Evolutionary conservation across 2,888 invertebrate genomes (phyloP).

Genomic region (Stramonita haemastoma): DNA sequence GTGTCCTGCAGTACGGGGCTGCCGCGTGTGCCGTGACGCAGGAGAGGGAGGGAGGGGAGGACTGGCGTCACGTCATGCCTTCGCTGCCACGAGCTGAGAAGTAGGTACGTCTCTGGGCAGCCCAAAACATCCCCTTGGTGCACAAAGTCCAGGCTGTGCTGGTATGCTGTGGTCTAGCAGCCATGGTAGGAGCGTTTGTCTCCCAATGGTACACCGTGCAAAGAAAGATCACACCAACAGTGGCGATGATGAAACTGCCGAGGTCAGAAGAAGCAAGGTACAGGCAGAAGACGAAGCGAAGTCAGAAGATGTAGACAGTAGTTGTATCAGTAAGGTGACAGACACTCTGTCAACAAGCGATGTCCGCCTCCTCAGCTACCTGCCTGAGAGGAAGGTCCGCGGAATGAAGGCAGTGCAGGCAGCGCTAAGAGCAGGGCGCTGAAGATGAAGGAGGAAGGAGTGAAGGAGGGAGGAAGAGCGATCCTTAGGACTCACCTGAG

Average conservation of each 20-base stretch:
- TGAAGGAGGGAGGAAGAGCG: not conserved
- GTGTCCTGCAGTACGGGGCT: not conserved
- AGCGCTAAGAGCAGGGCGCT: not conserved
- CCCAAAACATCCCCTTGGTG: not conserved
- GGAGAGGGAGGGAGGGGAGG: not conserved
- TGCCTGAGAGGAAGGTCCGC: no score
- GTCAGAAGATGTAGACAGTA: not conserved
- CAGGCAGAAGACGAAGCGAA: not conserved
- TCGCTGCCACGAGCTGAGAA: not conserved
- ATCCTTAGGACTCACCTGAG: constrained; percentile 16
- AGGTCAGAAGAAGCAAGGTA: not conserved
- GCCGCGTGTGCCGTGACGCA: constrained; percentile 8
- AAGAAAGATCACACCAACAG: not conserved
- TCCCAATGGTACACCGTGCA: no score
- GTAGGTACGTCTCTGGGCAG: not conserved
- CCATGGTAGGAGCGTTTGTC: not conserved
- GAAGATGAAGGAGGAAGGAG: not conserved
- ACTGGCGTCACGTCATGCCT: not conserved
- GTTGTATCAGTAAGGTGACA: no score
- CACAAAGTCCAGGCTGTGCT: not conserved
- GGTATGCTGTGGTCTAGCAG: not conserved
- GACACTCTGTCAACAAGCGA: no score
- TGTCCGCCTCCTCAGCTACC: no score
- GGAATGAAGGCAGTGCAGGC: not conserved
- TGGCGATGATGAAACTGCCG: not conserved